Evolutionary conservation across 1,140 invertebrate species (phyloP).

Genomic region (Magallana gigas): DNA sequence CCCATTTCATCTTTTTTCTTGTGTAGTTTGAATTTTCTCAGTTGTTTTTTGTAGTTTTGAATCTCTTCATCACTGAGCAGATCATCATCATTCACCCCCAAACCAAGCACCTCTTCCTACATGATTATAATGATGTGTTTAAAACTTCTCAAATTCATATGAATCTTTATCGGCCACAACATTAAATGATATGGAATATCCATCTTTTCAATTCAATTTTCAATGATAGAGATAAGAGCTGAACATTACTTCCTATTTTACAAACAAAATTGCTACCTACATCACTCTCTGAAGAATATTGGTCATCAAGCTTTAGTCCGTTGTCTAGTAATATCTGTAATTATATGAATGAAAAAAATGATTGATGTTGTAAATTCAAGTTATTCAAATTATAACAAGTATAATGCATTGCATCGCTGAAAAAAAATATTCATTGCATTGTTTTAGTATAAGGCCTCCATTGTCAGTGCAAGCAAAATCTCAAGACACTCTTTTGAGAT

Average conservation of each 20-base stretch:
- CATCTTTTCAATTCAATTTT: no score
- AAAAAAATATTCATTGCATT: no score
- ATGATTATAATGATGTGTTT: not conserved
- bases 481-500: no score
- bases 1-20: constrained; percentile 62
- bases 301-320: not conserved
- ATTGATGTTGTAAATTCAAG: no score
- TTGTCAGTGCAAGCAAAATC: no score
- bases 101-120: constrained; percentile 70
- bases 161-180: no score
- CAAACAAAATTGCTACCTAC: not conserved
- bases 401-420: not conserved
- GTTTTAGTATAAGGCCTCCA: no score
- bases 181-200: no score
- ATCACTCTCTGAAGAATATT: constrained; percentile 18
- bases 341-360: not conserved
- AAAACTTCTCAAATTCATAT: no score
- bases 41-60: constrained; percentile 58
- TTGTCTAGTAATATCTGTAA: not conserved
- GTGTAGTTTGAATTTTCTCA: constrained; percentile 54
- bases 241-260: not conserved
- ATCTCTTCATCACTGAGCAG: constrained; percentile 69
- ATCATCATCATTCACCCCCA: constrained; percentile 64
- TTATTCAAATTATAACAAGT: not conserved
- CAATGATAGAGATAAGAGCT: not conserved